Base-by-base conservation (phyloP, 2,797 vertebrate genomes). In the Alectoris magna region DNA sequence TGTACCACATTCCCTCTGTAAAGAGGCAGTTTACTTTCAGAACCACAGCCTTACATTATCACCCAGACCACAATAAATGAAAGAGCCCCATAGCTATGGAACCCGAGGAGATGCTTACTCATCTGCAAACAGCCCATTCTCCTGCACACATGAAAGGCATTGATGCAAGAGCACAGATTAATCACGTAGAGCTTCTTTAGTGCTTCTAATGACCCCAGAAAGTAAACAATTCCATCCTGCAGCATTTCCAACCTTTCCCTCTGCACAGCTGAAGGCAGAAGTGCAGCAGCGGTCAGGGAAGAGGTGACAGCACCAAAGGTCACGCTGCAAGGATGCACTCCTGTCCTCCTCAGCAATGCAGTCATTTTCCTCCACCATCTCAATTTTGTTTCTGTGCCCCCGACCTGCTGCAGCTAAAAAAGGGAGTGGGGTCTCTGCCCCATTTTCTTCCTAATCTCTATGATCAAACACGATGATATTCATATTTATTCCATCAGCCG, bases 51-150 rank as follows among this genome's bases (percentile, higher is more conserved):
- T 92, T 14, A 19, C 53, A 44, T 80, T 79, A 85, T 79, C 82
- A 91, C 82, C 94, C 92, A 91, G 90, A 95, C 56, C 87, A 88
- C 93, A 92, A 74, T 64, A 89, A 85, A 87, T 12, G 72, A 49
- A 91, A 59, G 72, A 71, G 19, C 92, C 95, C 91, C 89, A 85
- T 66, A 93, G 96, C 95, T 73, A 87, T 11, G 84, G 91, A 88
- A 95, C 84, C 89, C 41, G 48, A 84, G 81, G 95, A 94, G 84
- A 77, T 66, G 92, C 82, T 91, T 91, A 94, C 91, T 95, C 91
- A 84, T 94, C 95, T 93, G 91, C 83, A 79, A 95, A 86, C 90
- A 84, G 43, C 73, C 84, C 95, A 59, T 93, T 93, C 96, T 96
- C 89, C 90, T 95, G 87, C 83, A 84, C 73, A 86, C 87, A 90